Conservation (phyloP, 2,888 invertebrate species). For the Limnephilus marmoratus region DNA sequence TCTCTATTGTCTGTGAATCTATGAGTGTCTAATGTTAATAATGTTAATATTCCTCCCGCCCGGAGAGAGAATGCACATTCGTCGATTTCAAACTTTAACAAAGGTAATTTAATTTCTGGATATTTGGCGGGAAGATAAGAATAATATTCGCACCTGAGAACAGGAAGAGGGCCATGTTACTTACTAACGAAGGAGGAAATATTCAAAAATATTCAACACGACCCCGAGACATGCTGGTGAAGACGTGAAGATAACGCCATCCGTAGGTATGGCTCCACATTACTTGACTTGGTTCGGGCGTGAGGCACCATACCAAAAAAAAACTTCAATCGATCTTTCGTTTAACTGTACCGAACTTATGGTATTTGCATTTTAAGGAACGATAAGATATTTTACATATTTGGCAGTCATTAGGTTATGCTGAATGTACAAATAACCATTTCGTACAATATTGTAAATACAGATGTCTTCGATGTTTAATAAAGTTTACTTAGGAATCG, state of each 20-base stretch:
- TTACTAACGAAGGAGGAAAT: background rate
- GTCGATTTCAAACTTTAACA: background rate
- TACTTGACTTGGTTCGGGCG: background rate
- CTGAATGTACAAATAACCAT: background rate
- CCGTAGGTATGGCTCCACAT: background rate
- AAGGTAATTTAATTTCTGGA: background rate
- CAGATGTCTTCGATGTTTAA: background rate
- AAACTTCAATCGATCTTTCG: background rate
- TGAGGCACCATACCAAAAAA: background rate
- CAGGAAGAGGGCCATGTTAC: background rate
- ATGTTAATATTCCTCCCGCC: background rate
- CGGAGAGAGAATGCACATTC: background rate
- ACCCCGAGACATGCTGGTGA: background rate
- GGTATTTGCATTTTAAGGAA: background rate
- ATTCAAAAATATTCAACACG: background rate
- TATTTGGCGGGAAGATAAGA: background rate
- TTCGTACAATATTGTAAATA: background rate
- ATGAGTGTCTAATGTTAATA: background rate
- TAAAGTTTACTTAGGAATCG: background rate
- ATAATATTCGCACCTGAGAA: background rate
- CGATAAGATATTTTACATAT: background rate
- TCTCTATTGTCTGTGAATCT: background rate
- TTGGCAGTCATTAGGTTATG: background rate
- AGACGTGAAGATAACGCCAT: background rate
- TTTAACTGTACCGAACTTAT: no score